Conservation (phyloP, 1,140 invertebrate species). For the Hestina assimilis region DNA sequence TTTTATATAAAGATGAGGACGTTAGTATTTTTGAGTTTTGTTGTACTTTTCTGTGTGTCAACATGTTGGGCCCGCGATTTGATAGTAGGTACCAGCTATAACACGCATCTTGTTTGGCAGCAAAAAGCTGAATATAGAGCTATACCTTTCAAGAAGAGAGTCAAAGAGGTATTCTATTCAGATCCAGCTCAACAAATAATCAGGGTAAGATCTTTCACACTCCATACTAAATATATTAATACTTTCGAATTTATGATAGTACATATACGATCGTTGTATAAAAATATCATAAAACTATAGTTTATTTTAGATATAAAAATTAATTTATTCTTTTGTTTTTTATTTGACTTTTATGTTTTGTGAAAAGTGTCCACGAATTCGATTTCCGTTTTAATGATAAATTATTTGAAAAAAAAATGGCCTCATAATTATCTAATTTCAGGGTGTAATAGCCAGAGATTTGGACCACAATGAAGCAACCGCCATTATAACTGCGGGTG, state of each 20-base stretch:
- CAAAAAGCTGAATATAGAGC: slow-evolving; percentile 53
- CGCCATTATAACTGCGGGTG: slow-evolving; percentile 53
- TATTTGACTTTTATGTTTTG: no score
- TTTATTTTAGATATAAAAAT: no score
- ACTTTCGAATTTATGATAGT: background rate
- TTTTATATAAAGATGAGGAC: slow-evolving; percentile 35
- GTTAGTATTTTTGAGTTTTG: slow-evolving; percentile 36
- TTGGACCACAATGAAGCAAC: slow-evolving; percentile 41
- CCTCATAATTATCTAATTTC: slow-evolving; percentile 18
- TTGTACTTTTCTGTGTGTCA: slow-evolving; percentile 37
- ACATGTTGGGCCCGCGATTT: slow-evolving; percentile 45
- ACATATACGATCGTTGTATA: no score
- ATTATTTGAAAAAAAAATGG: no score
- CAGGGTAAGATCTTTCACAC: slow-evolving; percentile 35
- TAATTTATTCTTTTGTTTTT: no score
- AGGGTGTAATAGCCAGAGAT: slow-evolving; percentile 57
- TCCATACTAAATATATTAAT: background rate
- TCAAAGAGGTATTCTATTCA: slow-evolving; percentile 59
- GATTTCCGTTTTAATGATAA: no score
- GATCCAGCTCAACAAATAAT: slow-evolving; percentile 51
- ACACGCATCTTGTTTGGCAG: slow-evolving; percentile 45
- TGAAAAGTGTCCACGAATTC: no score
- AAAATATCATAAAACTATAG: background rate
- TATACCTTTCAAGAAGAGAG: slow-evolving; percentile 59
- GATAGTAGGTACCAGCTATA: slow-evolving; percentile 50